Conservation (phyloP, 2,797 vertebrate species). For the Anniella stebbinsi region DNA sequence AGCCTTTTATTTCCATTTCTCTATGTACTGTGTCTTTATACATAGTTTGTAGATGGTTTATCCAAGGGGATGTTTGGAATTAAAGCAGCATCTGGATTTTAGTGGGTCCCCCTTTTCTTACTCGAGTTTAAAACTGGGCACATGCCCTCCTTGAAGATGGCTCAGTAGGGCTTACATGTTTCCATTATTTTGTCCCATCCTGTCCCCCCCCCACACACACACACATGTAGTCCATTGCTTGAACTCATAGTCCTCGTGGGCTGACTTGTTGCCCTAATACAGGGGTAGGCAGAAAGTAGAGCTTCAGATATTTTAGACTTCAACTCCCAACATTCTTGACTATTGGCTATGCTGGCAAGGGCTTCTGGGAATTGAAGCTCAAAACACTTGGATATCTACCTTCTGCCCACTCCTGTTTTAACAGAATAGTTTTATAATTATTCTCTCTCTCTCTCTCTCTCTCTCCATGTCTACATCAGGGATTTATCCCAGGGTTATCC, state of each 20-base stretch:
- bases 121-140: slow-evolving; percentile 49
- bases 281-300: not conserved
- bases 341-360: too few relatives aligned
- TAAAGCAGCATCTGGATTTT: slow-evolving; percentile 44
- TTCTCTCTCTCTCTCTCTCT: not conserved
- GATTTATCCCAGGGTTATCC: too few relatives aligned
- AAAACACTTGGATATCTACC: too few relatives aligned
- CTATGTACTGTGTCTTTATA: slow-evolving; percentile 24
- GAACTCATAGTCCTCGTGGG: slow-evolving; percentile 30
- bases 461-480: too few relatives aligned
- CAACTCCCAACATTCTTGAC: too few relatives aligned
- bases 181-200: not conserved
- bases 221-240: slow-evolving; percentile 14
- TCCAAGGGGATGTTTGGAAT: slow-evolving; percentile 47
- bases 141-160: slow-evolving; percentile 40
- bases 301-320: too few relatives aligned
- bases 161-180: slow-evolving; percentile 56
- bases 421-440: not conserved
- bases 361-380: too few relatives aligned
- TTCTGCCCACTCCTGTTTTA: too few relatives aligned
- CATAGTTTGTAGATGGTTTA: slow-evolving; percentile 40
- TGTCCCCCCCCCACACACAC: not conserved
- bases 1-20: not conserved
- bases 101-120: slow-evolving; percentile 54
- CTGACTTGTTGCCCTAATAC: slow-evolving; percentile 28